These are phyloP conservation scores for Silurus aristotelis DNA, from an alignment of 2,797 vertebrate genomes.

Conservation along the genomic window DNA sequence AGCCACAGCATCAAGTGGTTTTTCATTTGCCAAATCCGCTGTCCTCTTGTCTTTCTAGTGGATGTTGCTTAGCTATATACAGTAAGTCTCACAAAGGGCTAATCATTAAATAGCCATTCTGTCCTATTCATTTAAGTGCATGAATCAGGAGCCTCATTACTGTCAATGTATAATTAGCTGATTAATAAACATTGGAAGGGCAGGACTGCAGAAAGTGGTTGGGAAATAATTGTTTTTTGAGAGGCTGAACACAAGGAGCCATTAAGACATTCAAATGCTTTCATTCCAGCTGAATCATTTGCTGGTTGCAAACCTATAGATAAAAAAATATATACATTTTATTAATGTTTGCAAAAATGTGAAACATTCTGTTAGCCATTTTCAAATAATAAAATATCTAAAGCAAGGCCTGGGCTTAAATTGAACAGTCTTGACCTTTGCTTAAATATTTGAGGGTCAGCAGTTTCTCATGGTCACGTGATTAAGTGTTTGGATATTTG, in stretches of 20 bases:
- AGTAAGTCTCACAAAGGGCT: conserved; percentile 70
- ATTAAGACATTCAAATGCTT: conserved; percentile 75
- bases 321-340: not conserved
- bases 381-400: not conserved
- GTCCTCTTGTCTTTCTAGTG: conserved; percentile 42
- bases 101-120: conserved; percentile 82
- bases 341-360: not conserved
- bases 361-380: not conserved
- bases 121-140: conserved; percentile 79
- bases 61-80: conserved; percentile 35
- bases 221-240: conserved; percentile 79
- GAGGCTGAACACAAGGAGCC: conserved; percentile 75
- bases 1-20: conserved; percentile 29
- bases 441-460: conserved; percentile 37
- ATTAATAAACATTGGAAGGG: conserved; percentile 81
- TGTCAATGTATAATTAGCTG: conserved; percentile 85
- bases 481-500: conserved; percentile 57
- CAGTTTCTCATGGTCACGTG: conserved; percentile 48
- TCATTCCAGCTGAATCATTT: conserved; percentile 70
- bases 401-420: not conserved
- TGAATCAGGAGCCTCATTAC: conserved; percentile 82
- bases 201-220: conserved; percentile 69
- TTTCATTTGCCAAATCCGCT: conserved; percentile 16
- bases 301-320: not conserved
- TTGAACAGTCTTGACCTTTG: conserved; percentile 34